Percentiles rank a stretch among this genome's conserved stretches.
Evolutionary conservation across 2,797 vertebrate genomes (phyloP).

Genomic region (Chelon auratus): DNA sequence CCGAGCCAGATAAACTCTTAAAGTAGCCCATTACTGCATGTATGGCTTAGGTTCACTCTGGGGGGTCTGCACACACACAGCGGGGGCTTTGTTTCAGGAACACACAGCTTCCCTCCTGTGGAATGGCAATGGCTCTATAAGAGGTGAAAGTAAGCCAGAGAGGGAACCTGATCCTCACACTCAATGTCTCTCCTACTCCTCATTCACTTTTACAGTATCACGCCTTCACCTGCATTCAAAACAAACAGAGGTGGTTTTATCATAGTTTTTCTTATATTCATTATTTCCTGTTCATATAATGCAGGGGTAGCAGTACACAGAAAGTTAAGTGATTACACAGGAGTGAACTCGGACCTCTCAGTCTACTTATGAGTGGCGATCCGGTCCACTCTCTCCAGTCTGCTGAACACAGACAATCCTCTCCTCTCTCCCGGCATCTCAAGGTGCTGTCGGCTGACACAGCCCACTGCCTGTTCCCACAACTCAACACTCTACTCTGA

Average conservation of each 20-base stretch:
- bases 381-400: conserved; percentile 56
- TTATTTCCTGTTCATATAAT: neutral
- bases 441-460: conserved; percentile 51
- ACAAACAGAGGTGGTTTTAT: conserved; percentile 17
- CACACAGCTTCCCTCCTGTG: conserved; percentile 47
- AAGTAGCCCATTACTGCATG: conserved; percentile 70
- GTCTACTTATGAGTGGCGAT: conserved; percentile 28
- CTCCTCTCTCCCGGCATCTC: conserved; percentile 52
- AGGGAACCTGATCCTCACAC: conserved; percentile 71
- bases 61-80: conserved; percentile 75
- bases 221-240: conserved; percentile 14
- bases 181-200: conserved; percentile 43
- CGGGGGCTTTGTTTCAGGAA: conserved; percentile 75
- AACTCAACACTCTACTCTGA: conserved; percentile 38
- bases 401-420: conserved; percentile 68
- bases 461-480: conserved; percentile 52
- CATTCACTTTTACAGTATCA: conserved; percentile 32
- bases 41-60: conserved; percentile 70
- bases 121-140: conserved; percentile 76
- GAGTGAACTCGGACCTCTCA: conserved; percentile 19
- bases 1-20: conserved; percentile 74
- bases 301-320: conserved; percentile 5
- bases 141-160: conserved; percentile 74
- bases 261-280: conserved; percentile 17
- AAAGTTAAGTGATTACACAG: conserved; percentile 44